phyloP scores from a whole-genome alignment of 2,888 invertebrate genomes.

The Heteromurus nitidus region DNA sequence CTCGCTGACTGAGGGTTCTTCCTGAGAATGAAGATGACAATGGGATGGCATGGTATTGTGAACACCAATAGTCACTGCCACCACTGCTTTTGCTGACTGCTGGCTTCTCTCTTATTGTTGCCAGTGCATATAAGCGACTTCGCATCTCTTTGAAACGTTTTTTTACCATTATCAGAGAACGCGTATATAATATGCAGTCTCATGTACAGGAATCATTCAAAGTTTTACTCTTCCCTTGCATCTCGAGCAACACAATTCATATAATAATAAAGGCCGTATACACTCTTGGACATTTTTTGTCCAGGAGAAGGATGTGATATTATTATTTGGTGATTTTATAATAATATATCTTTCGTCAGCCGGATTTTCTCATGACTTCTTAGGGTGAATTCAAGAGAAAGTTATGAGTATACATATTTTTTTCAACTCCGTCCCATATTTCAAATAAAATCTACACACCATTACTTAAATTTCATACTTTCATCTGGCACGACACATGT shows the following conservation, averaged over 20 bases:
- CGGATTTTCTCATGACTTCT: too few relatives aligned
- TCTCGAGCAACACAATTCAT: too few relatives aligned
- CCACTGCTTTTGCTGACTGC: neutral
- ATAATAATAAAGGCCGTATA: too few relatives aligned
- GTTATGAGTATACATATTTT: neutral
- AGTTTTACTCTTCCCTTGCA: constrained; percentile 10
- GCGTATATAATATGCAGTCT: constrained; percentile 11
- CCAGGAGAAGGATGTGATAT: too few relatives aligned
- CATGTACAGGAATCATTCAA: constrained; percentile 42
- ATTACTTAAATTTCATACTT: too few relatives aligned
- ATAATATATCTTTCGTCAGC: neutral
- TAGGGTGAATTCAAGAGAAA: neutral
- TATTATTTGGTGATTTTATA: too few relatives aligned
- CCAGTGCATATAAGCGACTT: neutral
- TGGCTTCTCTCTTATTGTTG: neutral
- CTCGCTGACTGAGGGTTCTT: constrained; percentile 39
- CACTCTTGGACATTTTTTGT: too few relatives aligned
- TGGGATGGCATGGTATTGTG: constrained; percentile 60
- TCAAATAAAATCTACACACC: neutral
- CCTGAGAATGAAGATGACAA: constrained; percentile 56
- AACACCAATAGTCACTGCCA: constrained; percentile 54
- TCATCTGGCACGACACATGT: too few relatives aligned
- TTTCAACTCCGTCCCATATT: neutral
- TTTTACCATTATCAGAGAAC: too few relatives aligned
- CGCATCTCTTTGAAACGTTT: constrained; percentile 13